Evolutionary conservation across 2,888 invertebrate genomes (phyloP).

Genomic region (Oscheius sp.): DNA sequence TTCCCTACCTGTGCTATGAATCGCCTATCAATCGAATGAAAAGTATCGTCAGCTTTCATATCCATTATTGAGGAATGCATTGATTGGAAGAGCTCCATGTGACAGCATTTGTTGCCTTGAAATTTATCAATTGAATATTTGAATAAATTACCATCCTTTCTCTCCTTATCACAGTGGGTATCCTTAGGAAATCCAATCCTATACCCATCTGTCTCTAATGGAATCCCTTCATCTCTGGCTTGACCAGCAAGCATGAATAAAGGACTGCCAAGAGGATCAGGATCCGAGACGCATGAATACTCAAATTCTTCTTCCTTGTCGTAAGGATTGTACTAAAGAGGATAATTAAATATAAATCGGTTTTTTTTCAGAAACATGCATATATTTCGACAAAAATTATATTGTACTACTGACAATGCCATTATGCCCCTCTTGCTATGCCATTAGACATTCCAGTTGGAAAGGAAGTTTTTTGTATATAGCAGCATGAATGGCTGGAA

Average conservation of each 20-base stretch:
- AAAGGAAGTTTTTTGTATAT: too few species aligned
- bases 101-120: constrained; percentile 45
- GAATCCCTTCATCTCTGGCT: not conserved
- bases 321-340: constrained; percentile 39
- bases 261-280: constrained; percentile 41
- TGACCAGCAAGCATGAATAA: constrained; percentile 31
- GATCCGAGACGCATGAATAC: constrained; percentile 30
- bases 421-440: too few species aligned
- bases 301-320: constrained; percentile 37
- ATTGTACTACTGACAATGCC: too few species aligned
- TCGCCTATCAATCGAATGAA: constrained; percentile 42
- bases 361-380: too few species aligned
- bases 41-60: constrained; percentile 31
- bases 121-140: not conserved
- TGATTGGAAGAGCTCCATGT: constrained; percentile 43
- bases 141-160: not conserved
- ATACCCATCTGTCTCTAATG: constrained; percentile 33
- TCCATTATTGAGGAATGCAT: constrained; percentile 40
- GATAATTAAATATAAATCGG: too few species aligned
- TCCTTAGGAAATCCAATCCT: constrained; percentile 46
- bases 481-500: too few species aligned
- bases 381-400: too few species aligned
- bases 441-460: too few species aligned
- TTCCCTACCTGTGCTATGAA: constrained; percentile 30
- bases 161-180: constrained; percentile 39